Conservation (phyloP, 1,140 invertebrate genomes). For the Bombus soroeensis region DNA sequence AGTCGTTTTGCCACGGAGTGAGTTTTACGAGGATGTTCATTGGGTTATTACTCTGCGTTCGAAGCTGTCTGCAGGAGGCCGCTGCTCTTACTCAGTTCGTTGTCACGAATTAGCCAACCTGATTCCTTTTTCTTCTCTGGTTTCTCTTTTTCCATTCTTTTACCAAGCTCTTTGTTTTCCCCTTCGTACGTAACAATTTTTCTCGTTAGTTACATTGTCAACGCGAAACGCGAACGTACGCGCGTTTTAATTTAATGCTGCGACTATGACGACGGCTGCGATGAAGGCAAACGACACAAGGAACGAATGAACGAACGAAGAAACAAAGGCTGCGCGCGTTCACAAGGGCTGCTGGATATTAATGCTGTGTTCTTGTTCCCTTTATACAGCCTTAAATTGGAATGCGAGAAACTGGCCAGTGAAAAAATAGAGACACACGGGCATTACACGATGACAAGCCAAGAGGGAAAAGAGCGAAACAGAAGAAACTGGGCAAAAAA, state of each 20-base stretch:
- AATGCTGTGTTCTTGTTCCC: slow-evolving; percentile 76
- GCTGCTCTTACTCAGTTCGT: not conserved
- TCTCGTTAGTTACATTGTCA: slow-evolving; percentile 12
- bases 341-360: slow-evolving; percentile 67
- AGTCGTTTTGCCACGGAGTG: not conserved
- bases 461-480: slow-evolving; percentile 56
- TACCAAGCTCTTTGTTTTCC: not conserved
- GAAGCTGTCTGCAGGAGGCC: not conserved
- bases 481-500: not conserved
- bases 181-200: slow-evolving; percentile 23
- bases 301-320: slow-evolving; percentile 28
- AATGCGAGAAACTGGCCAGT: slow-evolving; percentile 97
- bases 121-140: not conserved
- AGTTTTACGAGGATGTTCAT: not conserved
- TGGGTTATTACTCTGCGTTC: slow-evolving; percentile 12
- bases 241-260: slow-evolving; percentile 43
- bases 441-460: slow-evolving; percentile 98
- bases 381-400: slow-evolving; percentile 91
- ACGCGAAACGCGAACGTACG: not conserved
- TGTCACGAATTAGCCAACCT: not conserved
- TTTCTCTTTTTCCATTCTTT: not conserved
- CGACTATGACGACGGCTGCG: slow-evolving; percentile 5
- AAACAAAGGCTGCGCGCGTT: slow-evolving; percentile 52
- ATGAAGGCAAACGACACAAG: not conserved
- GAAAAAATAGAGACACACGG: slow-evolving; percentile 99